Conservation (phyloP, 2,888 invertebrate genomes). For the Meganola albula region DNA sequence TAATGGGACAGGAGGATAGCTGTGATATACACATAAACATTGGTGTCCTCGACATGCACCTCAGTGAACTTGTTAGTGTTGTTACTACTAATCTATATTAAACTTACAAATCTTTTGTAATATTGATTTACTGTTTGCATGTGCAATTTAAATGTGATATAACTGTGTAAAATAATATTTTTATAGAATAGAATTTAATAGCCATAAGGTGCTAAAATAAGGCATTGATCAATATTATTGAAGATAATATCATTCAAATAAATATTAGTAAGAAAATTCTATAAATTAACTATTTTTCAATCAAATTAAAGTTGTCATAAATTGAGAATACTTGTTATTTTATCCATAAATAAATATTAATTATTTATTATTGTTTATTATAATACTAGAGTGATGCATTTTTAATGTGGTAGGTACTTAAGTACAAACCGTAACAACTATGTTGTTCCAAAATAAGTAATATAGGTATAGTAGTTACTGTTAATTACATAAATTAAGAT, state of each 20-base stretch:
- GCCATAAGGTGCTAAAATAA: conserved; percentile 69
- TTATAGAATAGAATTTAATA: conserved; percentile 45
- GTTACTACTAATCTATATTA: conserved; percentile 26
- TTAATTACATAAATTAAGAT: too few species aligned
- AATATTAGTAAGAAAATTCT: too few species aligned
- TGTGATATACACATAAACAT: conserved; percentile 34
- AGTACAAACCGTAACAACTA: conserved; percentile 72
- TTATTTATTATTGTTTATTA: too few species aligned
- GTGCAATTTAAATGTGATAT: conserved; percentile 75
- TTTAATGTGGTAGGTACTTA: conserved; percentile 58
- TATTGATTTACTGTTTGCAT: conserved; percentile 44
- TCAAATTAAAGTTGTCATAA: too few species aligned
- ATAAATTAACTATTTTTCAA: too few species aligned
- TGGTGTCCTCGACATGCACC: conserved; percentile 35
- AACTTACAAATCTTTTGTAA: conserved; percentile 32
- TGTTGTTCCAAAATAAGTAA: conserved; percentile 54
- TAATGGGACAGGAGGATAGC: conserved; percentile 73
- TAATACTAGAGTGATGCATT: too few species aligned
- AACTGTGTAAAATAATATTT: conserved; percentile 48
- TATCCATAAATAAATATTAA: too few species aligned
- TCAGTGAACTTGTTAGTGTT: conserved; percentile 43
- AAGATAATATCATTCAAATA: conserved; percentile 40
- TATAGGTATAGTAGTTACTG: too few species aligned
- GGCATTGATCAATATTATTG: conserved; percentile 44
- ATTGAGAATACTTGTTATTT: conserved; percentile 30